A percentile compares a stretch with the other conserved stretches of the same genome.
Conservation (phyloP, 2,797 vertebrate genomes). For the Phataginus tetradactyla region DNA sequence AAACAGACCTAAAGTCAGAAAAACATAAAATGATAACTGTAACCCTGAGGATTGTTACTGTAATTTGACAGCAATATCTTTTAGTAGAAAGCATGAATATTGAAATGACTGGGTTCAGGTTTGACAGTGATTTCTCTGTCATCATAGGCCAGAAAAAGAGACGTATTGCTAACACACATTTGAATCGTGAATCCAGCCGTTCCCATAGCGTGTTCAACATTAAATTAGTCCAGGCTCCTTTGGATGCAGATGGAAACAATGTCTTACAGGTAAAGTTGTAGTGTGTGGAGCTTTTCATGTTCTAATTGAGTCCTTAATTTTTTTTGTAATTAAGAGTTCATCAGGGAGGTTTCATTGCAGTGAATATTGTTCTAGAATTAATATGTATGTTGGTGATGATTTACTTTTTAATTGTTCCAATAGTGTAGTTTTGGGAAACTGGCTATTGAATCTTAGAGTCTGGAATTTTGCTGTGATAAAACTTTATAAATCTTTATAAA, state of each 20-base stretch:
- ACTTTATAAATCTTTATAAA: constrained; percentile 29
- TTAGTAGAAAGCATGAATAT: background rate
- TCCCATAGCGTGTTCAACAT: constrained; percentile 98
- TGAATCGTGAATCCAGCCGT: constrained; percentile 97
- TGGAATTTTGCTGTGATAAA: constrained; percentile 15
- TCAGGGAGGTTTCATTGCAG: background rate
- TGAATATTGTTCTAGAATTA: constrained; percentile 1
- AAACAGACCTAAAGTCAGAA: background rate
- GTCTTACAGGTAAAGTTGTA: constrained; percentile 92
- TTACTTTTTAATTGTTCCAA: background rate
- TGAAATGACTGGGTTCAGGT: background rate
- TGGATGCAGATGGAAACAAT: constrained; percentile 96
- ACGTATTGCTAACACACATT: constrained; percentile 95
- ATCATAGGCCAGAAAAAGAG: constrained; percentile 95
- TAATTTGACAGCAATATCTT: background rate
- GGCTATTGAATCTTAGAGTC: background rate
- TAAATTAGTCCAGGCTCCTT: constrained; percentile 95
- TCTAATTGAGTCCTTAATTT: background rate
- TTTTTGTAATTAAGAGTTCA: background rate
- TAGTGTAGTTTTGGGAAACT: background rate
- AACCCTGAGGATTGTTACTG: background rate
- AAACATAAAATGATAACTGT: background rate
- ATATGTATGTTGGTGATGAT: background rate
- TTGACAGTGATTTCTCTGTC: background rate
- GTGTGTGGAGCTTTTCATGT: background rate